Percentiles rank a stretch among this genome's conserved stretches.
Evolutionary conservation across 2,113 vertebrate genomes (phyloP).

Genomic region (Columba livia): DNA sequence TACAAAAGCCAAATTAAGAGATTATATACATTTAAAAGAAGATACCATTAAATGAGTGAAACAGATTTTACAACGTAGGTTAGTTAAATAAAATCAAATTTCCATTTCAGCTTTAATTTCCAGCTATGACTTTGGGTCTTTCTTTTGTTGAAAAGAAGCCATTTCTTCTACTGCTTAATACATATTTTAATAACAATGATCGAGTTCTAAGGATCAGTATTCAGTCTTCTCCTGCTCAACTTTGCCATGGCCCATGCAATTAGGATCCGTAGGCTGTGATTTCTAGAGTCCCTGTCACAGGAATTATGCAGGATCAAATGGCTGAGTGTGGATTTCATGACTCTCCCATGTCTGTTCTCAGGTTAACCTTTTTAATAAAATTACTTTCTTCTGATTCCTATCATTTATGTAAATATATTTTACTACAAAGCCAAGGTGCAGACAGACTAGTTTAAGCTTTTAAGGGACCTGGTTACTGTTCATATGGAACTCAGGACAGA

Average conservation of each 20-base stretch:
- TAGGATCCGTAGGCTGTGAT: background rate
- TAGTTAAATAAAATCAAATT: background rate
- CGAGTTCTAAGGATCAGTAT: background rate
- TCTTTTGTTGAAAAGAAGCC: background rate
- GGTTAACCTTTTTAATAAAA: background rate
- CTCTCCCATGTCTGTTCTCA: background rate
- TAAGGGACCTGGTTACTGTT: background rate
- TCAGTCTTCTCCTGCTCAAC: background rate
- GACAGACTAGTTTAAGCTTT: background rate
- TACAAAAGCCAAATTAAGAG: background rate
- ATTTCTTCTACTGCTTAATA: background rate
- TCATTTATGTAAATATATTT: background rate
- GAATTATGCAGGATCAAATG: background rate
- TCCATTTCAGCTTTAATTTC: background rate
- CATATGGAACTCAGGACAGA: background rate
- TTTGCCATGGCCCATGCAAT: background rate
- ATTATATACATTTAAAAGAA: accelerated
- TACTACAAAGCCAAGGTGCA: background rate
- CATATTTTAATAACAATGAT: background rate
- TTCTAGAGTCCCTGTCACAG: background rate
- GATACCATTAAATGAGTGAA: background rate
- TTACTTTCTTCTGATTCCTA: background rate
- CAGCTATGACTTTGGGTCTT: background rate
- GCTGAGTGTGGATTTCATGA: background rate
- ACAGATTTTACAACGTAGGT: background rate